phyloP scores from a whole-genome alignment of 2,797 vertebrate species.

The Prionace glauca region DNA sequence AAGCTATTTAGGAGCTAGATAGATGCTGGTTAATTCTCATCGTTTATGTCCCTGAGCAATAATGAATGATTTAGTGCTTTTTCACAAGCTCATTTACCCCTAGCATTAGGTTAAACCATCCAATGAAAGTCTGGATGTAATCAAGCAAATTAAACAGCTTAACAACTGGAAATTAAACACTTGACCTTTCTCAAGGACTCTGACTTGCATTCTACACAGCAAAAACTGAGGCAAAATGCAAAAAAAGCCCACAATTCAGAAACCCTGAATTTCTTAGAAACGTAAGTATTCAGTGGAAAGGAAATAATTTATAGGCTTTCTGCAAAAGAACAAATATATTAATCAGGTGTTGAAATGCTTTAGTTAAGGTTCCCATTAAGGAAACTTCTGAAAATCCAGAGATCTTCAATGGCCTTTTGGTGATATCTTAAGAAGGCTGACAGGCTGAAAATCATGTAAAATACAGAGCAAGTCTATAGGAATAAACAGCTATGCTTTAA shows the following conservation, averaged over 20 bases:
- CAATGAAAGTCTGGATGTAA: neutral
- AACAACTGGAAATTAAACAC: conserved; percentile 28
- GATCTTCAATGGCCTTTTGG: neutral
- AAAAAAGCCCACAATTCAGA: neutral
- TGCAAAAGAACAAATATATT: neutral
- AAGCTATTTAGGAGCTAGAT: neutral
- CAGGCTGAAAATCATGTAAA: neutral
- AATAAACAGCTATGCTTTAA: neutral
- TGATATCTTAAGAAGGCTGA: neutral
- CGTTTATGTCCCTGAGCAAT: neutral
- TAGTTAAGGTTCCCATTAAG: neutral
- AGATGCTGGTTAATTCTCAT: neutral
- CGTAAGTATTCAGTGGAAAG: neutral
- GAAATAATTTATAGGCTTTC: neutral
- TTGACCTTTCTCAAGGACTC: conserved; percentile 4
- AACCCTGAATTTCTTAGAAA: neutral
- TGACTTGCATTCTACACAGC: neutral
- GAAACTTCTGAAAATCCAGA: neutral
- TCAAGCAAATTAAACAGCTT: conserved; percentile 30
- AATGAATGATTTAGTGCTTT: neutral
- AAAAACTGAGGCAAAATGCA: neutral
- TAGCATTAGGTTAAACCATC: conserved; percentile 12
- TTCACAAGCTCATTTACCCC: conserved; percentile 1
- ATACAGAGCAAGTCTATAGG: neutral
- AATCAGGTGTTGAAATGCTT: neutral